Conservation (phyloP, 2,797 vertebrate species). For the Synaphobranchus kaupii region DNA sequence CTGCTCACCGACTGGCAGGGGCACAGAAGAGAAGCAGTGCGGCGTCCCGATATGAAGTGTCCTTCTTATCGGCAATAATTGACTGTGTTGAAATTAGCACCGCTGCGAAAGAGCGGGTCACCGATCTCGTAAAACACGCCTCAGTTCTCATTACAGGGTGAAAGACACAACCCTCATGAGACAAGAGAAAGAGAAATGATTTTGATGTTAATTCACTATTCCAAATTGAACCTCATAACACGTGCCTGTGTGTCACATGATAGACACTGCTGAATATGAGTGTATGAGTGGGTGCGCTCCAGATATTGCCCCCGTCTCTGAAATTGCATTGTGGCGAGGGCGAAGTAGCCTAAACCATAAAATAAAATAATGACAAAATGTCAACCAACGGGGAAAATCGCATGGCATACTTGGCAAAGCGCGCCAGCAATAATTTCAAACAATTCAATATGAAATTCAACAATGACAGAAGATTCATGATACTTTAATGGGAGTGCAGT, state of each 20-base stretch:
- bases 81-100: slow-evolving; percentile 16
- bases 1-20: not conserved
- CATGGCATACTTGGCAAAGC: not conserved
- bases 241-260: not conserved
- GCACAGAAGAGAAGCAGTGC: not conserved
- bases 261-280: not conserved
- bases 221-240: not conserved
- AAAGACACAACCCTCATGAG: not conserved
- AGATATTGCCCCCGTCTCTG: not conserved
- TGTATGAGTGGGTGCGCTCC: not conserved
- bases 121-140: not conserved
- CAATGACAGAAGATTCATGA: not conserved
- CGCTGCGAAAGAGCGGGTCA: not conserved
- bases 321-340: not conserved
- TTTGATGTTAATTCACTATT: not conserved
- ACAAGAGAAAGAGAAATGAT: not conserved
- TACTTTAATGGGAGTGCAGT: not conserved
- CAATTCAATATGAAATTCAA: not conserved
- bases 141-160: not conserved
- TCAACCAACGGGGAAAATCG: not conserved
- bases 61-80: not conserved
- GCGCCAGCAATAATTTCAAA: not conserved
- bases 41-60: not conserved
- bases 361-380: not conserved
- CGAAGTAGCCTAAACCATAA: not conserved